Percentiles rank a stretch among this genome's conserved stretches.
These are phyloP conservation scores for Steatocranus sp. DNA, from an alignment of 2,797 vertebrate genomes.

Conservation along the genomic window DNA sequence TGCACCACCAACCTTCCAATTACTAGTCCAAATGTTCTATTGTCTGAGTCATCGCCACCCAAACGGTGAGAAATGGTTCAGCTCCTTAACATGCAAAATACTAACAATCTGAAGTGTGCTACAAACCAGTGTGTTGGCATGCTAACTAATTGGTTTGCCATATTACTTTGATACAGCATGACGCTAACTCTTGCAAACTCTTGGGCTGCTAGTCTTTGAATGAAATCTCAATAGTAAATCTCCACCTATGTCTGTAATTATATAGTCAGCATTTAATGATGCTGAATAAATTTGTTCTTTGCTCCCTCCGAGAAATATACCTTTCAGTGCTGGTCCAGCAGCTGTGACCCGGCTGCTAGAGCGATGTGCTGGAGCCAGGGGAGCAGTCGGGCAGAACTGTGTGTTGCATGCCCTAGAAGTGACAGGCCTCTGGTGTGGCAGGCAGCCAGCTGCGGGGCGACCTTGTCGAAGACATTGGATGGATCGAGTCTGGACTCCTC, in stretches of 20 bases:
- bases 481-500: conserved; percentile 88
- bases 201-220: not conserved
- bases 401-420: conserved; percentile 91
- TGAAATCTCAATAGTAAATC: not conserved
- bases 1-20: not conserved
- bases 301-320: conserved; percentile 18
- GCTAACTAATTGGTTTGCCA: not conserved
- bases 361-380: conserved; percentile 13
- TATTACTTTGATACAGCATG: not conserved
- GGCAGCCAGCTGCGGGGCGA: conserved; percentile 79
- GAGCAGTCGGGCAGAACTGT: conserved; percentile 85
- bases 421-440: conserved; percentile 83
- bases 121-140: not conserved
- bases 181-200: not conserved
- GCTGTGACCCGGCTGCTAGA: conserved; percentile 21
- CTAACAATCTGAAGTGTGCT: not conserved
- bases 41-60: not conserved
- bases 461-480: conserved; percentile 90
- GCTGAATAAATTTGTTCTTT: not conserved
- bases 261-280: not conserved
- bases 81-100: not conserved
- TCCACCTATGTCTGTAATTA: not conserved
- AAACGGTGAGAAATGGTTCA: not conserved
- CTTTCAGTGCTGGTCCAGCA: conserved; percentile 35
- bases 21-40: not conserved